A percentile compares a stretch with the other conserved stretches of the same genome.
Conservation (phyloP, 2,888 invertebrate species). For the Hedya salicella region DNA sequence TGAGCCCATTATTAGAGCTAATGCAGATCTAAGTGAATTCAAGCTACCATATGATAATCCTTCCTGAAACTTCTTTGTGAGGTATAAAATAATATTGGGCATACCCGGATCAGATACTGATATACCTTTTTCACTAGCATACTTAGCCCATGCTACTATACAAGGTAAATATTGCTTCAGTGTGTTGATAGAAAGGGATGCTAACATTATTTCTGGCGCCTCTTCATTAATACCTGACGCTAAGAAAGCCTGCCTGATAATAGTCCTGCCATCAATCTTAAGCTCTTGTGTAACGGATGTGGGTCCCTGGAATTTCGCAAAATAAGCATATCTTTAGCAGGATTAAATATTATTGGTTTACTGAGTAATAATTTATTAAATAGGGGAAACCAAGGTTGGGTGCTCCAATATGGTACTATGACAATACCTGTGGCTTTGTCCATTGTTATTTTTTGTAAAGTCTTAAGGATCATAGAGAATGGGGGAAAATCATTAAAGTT, state of each 20-base stretch:
- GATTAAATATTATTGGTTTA: neutral
- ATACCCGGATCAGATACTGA: neutral
- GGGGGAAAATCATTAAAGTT: too few species aligned
- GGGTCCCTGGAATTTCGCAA: neutral
- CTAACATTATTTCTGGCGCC: neutral
- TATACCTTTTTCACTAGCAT: conserved; percentile 8
- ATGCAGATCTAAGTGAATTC: conserved; percentile 26
- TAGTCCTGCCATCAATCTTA: conserved; percentile 14
- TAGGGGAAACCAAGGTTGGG: conserved; percentile 8
- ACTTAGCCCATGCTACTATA: conserved; percentile 15
- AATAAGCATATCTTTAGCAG: neutral
- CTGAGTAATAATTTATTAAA: neutral
- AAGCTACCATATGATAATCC: conserved; percentile 23
- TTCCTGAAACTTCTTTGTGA: conserved; percentile 8
- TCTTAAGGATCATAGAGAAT: too few species aligned
- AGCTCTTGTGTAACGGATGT: neutral
- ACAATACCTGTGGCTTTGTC: conserved; percentile 17
- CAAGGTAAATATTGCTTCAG: conserved; percentile 27
- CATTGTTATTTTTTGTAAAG: too few species aligned
- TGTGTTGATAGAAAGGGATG: conserved; percentile 8
- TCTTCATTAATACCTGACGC: neutral
- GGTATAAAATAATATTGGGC: neutral
- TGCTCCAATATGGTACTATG: neutral
- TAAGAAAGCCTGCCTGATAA: neutral
- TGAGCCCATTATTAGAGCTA: conserved; percentile 17